A percentile compares a stretch with the other conserved stretches of the same genome.
Evolutionary conservation across 2,797 vertebrate species (phyloP).

Genomic region (Tenualosa ilisha): DNA sequence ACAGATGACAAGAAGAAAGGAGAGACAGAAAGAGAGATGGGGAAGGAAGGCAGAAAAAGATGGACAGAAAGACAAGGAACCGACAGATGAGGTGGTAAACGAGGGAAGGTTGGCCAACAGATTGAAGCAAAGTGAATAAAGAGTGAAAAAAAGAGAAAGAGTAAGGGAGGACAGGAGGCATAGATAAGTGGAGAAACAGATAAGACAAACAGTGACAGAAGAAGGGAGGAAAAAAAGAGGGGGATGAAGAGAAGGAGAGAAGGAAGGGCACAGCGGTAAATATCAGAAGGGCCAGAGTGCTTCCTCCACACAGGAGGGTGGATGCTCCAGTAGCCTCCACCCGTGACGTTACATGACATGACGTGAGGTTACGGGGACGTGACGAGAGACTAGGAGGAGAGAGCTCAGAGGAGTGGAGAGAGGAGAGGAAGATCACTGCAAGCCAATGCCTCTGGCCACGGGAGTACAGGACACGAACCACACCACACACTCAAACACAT

Average conservation of each 20-base stretch:
- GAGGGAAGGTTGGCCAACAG: too few relatives aligned
- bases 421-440: neutral
- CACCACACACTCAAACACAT: neutral
- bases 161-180: neutral
- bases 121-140: neutral
- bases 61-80: neutral
- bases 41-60: neutral
- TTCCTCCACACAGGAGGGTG: neutral
- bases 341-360: neutral
- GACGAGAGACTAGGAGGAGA: neutral
- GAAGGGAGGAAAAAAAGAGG: neutral
- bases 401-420: neutral
- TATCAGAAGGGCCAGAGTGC: neutral
- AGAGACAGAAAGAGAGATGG: slow-evolving; percentile 18
- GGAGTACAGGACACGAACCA: neutral
- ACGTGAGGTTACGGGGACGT: neutral
- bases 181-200: neutral
- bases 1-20: slow-evolving; percentile 15
- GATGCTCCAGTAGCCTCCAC: neutral
- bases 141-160: neutral
- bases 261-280: neutral
- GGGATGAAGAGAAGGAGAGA: slow-evolving; percentile 8
- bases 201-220: too few relatives aligned
- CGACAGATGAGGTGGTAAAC: too few relatives aligned
- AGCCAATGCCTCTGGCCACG: neutral